Conservation (phyloP, 1,140 invertebrate species). For the Liolophura sinensis region DNA sequence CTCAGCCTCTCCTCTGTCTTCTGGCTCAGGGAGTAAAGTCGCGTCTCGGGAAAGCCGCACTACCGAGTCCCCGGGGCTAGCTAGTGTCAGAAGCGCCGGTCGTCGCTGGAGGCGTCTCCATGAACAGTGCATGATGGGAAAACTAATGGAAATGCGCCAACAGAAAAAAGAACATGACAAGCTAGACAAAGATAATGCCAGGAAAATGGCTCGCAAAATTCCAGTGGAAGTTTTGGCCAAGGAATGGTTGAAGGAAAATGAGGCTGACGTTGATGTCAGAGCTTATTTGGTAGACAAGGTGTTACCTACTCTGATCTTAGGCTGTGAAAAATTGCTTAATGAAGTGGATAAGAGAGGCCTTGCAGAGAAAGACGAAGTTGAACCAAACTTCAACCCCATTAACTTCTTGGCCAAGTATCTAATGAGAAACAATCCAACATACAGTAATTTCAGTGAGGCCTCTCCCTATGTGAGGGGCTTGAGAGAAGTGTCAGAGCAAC, state of each 20-base stretch:
- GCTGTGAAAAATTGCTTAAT: conserved; percentile 55
- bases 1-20: conserved; percentile 6
- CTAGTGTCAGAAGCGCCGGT: conserved; percentile 38
- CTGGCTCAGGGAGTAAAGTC: conserved; percentile 15
- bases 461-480: conserved; percentile 55
- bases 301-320: conserved; percentile 55
- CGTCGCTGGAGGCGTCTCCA: conserved; percentile 47
- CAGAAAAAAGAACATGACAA: conserved; percentile 45
- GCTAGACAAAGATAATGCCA: conserved; percentile 38
- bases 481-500: conserved; percentile 51
- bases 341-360: conserved; percentile 53
- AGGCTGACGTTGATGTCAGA: conserved; percentile 51
- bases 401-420: conserved; percentile 59
- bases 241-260: conserved; percentile 52
- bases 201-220: conserved; percentile 51
- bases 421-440: conserved; percentile 58
- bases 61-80: conserved; percentile 17
- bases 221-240: conserved; percentile 54
- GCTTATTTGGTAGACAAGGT: conserved; percentile 56
- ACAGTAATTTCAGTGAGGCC: conserved; percentile 55
- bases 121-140: conserved; percentile 53
- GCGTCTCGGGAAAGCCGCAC: conserved; percentile 11
- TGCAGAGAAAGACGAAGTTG: conserved; percentile 31
- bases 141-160: conserved; percentile 40
- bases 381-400: conserved; percentile 58